Base-by-base conservation (phyloP, 2,113 vertebrate species). In the Clinocottus analis region DNA sequence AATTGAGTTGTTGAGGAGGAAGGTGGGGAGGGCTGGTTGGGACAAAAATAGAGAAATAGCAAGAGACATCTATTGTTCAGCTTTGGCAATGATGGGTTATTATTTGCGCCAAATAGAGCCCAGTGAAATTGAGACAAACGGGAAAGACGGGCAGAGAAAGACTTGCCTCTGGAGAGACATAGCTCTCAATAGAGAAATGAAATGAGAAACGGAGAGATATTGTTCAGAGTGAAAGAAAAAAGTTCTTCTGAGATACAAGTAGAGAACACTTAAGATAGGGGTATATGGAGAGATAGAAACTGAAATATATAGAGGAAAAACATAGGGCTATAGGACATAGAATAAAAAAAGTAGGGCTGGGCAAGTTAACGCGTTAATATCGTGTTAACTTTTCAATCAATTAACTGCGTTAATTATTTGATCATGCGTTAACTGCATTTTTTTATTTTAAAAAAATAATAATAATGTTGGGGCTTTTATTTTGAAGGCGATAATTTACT, bases 101-200 rank as follows among this genome's bases (percentile, higher is more conserved):
- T 76, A 59, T 67, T 49, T 68, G 66, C 31, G 27, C 39, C 39
- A 76, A 51, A 77, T 27, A 51, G 31, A 75, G 69, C 25, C 23
- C 45, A 71, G 37, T 66, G 51, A 75, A 60, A 87, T 29, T 51
- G 61, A 71, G 27, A 71, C 55, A 53, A 74, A 27, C 6, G 53
- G 14, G 19, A 47, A 66, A 64, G 47, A 83, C 5, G 16, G 56
- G 35, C 23, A 53, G 19, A 31, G 45, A 39, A 37, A 39, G 51
- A n/a, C 0, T 23, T 11, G 13, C 53, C 59, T 68, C 37, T 43
- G 53, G 62, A 43, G 39, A 64, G 21, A 59, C 23, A n/a, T 75
- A 27, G 19, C 60, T 78, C 53, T 83, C 27, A 29, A 3, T 43
- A 6, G 23, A 77, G 25, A 39, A 58, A 61, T 59, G 23, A 39